Evolutionary conservation across 2,113 vertebrate genomes (phyloP), one percentile per base, ranked within the genome.

Genomic region (Hippoglossus stenolepis): DNA sequence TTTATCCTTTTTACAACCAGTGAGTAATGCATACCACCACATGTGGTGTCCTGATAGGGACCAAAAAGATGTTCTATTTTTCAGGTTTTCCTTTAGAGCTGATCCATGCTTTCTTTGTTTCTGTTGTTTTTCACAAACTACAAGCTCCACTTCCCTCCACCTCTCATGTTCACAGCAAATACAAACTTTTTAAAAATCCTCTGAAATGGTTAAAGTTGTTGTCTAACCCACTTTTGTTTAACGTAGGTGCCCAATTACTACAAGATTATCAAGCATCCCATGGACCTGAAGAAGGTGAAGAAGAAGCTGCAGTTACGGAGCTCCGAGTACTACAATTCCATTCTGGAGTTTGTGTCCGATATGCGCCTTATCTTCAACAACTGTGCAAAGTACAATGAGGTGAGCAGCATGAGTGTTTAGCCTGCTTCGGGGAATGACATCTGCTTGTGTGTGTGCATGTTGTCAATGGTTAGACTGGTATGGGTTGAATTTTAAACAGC

Each of bases 321-420:
- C 91, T 94, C 95, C n/a, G 96, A 98, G 61, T 95, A 97, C 92
- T 99, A 99, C 94, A 94, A 95, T 82, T 96, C 86, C 74, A 92
- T 94, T 23, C 95, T 96, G 85, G 97, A 98, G 51, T 98, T 99
- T 93, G 97, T 99, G 87, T 95, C 96, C 0, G 97, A 99, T 24
- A 96, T 99, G 73, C 95, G 98, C 60, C 92, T 98, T 89, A 95
- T 99, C 93, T 99, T 99, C 95, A 96, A 95, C 93, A 99, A 99
- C 95, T 99, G 98, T 95, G 97, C 97, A 92, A 96, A 96, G 91
- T 99, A 97, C 95, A 99, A 99, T 84, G 98, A 99, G 97, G 98
- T 99, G 97, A 95, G 97, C 96, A 83, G 93, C 93, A 94, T 94
- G 94, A 87, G 75, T 86, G 73, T 47, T 79, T 35, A 49, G 65